These are phyloP conservation scores for Sebastes fasciatus DNA, from an alignment of 2,113 vertebrate genomes.

Conservation along the genomic window DNA sequence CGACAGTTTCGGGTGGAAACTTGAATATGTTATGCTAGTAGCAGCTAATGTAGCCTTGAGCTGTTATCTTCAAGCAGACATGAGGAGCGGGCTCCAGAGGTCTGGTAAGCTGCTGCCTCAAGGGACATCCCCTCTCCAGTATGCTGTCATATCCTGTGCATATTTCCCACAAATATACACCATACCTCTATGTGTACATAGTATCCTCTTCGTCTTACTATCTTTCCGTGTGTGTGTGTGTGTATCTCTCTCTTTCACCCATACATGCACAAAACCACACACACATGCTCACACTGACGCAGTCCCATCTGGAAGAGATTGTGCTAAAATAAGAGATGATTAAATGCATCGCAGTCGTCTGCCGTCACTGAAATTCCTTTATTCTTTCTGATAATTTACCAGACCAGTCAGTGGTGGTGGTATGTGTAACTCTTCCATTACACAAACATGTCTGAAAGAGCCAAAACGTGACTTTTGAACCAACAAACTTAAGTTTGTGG, in stretches of 20 bases:
- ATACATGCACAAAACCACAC: neutral
- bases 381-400: slow-evolving; percentile 33
- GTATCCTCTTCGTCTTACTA: neutral
- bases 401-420: neutral
- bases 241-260: neutral
- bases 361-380: slow-evolving; percentile 30
- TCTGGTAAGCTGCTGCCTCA: neutral
- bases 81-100: no score
- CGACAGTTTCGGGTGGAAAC: neutral
- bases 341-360: slow-evolving; percentile 15
- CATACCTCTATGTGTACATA: neutral
- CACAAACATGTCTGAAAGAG: slow-evolving; percentile 4
- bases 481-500: neutral
- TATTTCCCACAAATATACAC: no score
- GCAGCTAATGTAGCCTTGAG: no score
- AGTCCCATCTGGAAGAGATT: slow-evolving; percentile 18
- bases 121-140: neutral
- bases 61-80: no score
- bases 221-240: neutral
- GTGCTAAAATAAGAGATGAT: slow-evolving; percentile 12
- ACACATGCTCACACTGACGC: neutral
- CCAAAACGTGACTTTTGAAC: neutral
- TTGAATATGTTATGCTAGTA: neutral
- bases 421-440: neutral
- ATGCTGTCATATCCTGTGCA: neutral